phyloP scores from a whole-genome alignment of 2,797 vertebrate species.

The Muscicapa striata region DNA sequence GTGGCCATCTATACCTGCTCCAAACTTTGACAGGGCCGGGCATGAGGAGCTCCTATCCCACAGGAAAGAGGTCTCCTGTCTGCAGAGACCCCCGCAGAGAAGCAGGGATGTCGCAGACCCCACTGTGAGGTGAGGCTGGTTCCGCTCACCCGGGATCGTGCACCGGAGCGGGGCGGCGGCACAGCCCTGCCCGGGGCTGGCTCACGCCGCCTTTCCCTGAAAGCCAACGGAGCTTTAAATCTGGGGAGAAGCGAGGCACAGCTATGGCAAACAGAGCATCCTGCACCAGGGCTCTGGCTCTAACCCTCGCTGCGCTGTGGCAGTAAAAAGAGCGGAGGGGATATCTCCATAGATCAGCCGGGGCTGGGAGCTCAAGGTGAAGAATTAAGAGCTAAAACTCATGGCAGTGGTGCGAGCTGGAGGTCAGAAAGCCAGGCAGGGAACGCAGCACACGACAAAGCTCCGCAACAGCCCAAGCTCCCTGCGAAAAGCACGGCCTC shows the following conservation, averaged over 20 bases:
- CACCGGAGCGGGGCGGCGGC: background rate
- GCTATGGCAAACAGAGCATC: background rate
- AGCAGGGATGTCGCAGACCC: background rate
- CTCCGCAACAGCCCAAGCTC: background rate
- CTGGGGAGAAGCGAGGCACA: too few species aligned
- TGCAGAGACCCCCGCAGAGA: background rate
- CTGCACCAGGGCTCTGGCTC: background rate
- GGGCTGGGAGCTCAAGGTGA: fast-evolving
- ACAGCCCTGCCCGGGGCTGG: background rate
- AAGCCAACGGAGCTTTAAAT: background rate
- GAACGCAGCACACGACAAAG: background rate
- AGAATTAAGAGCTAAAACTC: background rate
- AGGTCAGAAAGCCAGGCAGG: background rate
- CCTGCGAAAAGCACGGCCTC: background rate
- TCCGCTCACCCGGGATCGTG: background rate
- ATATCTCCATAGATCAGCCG: background rate
- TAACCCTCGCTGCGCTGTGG: background rate
- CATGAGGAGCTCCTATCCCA: background rate
- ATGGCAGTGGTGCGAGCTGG: background rate
- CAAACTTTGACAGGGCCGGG: background rate
- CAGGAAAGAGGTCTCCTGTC: background rate
- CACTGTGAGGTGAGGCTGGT: background rate
- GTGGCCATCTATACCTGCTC: background rate
- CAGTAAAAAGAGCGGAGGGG: background rate
- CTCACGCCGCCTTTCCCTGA: fast-evolving